A percentile compares a stretch with the other conserved stretches of the same genome.
Evolutionary conservation across 1,140 invertebrate genomes (phyloP).

Genomic region (Andricus grossulariae): DNA sequence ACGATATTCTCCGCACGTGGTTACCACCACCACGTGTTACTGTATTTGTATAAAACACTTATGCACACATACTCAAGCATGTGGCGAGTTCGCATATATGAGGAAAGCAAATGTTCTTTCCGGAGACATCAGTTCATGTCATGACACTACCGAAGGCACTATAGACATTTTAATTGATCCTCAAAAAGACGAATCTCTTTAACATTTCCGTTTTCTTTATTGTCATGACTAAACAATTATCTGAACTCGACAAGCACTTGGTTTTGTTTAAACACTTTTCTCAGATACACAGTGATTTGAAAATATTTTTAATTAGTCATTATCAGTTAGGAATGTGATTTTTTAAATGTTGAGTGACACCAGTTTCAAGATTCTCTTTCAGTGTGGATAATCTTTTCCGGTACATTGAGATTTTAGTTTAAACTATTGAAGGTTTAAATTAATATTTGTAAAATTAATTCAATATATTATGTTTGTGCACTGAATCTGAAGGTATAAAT

Average conservation of each 20-base stretch:
- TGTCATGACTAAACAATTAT: slow-evolving; percentile 26
- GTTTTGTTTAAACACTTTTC: neutral
- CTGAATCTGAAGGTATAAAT: too few species aligned
- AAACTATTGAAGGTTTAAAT: neutral
- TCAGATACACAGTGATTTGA: slow-evolving; percentile 15
- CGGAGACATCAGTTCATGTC: slow-evolving; percentile 53
- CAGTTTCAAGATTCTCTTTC: too few species aligned
- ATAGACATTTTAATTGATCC: slow-evolving; percentile 2
- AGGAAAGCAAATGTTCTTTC: slow-evolving; percentile 31
- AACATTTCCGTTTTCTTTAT: neutral
- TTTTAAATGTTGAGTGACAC: neutral
- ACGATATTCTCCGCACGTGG: slow-evolving; percentile 28
- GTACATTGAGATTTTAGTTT: too few species aligned
- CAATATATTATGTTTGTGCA: neutral
- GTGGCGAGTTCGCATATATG: slow-evolving; percentile 27
- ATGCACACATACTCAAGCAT: slow-evolving; percentile 25
- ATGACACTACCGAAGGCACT: slow-evolving; percentile 45
- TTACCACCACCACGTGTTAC: neutral
- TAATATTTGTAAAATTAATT: neutral
- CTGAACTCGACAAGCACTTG: slow-evolving; percentile 19
- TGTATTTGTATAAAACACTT: neutral
- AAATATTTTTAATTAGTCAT: neutral
- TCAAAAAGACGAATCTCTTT: neutral
- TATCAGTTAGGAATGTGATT: neutral
- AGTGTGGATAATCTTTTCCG: too few species aligned